Evolutionary conservation across 2,113 vertebrate genomes (phyloP).

Genomic region (Gallinago paraguaiae): DNA sequence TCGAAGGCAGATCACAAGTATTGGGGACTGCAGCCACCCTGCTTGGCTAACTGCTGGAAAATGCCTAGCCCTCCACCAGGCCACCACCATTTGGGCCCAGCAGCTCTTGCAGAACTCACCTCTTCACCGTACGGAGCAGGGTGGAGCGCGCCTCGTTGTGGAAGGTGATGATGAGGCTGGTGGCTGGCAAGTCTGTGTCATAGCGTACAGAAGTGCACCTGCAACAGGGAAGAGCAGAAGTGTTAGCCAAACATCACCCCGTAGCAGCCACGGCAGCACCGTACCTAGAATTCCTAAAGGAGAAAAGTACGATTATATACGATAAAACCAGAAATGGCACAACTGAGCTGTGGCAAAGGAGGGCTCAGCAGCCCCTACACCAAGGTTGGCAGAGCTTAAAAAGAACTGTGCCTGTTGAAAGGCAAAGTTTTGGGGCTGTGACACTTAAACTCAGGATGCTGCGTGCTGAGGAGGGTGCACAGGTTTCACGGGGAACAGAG

Average conservation of each 20-base stretch:
- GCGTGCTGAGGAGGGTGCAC: not conserved
- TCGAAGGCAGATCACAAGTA: not conserved
- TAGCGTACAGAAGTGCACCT: conserved; percentile 90
- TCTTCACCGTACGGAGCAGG: conserved; percentile 92
- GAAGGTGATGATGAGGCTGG: conserved; percentile 95
- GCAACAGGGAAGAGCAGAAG: not conserved
- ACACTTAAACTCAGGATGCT: not conserved
- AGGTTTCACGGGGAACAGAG: not conserved
- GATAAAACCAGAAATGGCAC: not conserved
- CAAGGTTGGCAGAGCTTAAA: not conserved
- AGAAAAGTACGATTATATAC: not conserved
- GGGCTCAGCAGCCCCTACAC: not conserved
- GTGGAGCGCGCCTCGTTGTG: conserved; percentile 97
- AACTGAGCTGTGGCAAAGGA: not conserved
- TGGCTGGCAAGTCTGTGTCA: conserved; percentile 85
- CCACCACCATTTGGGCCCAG: accelerated
- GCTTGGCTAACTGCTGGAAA: not conserved
- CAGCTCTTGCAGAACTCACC: conserved; percentile 70
- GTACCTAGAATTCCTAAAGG: not conserved
- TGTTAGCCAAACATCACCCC: not conserved
- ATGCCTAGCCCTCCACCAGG: not conserved
- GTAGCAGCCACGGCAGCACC: not conserved
- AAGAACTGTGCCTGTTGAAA: not conserved
- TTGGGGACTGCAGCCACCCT: not conserved
- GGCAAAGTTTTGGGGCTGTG: not conserved